A percentile compares a stretch with the other conserved stretches of the same genome.
These are phyloP conservation scores for Pterois miles DNA, from an alignment of 2,797 vertebrate species.

Conservation along the genomic window DNA sequence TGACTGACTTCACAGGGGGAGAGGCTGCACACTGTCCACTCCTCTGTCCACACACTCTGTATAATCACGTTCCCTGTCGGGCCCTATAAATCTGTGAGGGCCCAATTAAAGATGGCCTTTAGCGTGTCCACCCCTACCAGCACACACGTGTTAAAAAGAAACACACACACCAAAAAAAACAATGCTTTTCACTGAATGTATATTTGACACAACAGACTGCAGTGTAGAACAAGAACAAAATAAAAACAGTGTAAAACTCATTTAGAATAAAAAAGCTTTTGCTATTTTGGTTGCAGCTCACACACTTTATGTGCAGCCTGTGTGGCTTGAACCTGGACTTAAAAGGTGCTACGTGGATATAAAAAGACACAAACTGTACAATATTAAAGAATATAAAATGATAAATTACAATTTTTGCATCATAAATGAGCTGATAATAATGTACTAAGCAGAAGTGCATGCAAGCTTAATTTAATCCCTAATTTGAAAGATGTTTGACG, in stretches of 20 bases:
- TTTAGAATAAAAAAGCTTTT: background rate
- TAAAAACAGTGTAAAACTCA: constrained; percentile 51
- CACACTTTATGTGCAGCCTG: constrained; percentile 8
- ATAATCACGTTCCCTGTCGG: constrained; percentile 80
- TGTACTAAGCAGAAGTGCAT: background rate
- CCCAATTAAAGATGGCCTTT: constrained; percentile 81
- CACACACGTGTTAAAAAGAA: constrained; percentile 20
- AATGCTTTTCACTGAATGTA: constrained; percentile 30
- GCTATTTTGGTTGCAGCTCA: background rate
- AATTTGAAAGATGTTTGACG: constrained; percentile 26
- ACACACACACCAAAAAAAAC: background rate
- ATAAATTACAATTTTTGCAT: constrained; percentile 34
- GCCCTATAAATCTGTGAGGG: constrained; percentile 80
- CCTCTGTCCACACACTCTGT: constrained; percentile 64
- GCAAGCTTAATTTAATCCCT: background rate
- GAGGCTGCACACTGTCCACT: constrained; percentile 73
- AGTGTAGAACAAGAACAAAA: constrained; percentile 34
- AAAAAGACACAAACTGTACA: constrained; percentile 38
- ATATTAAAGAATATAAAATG: background rate
- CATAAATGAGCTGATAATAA: background rate
- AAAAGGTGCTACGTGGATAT: constrained; percentile 44
- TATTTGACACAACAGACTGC: constrained; percentile 61
- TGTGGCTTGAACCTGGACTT: constrained; percentile 14
- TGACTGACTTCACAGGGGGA: constrained; percentile 70
- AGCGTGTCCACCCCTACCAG: constrained; percentile 69